Percentiles rank a stretch among this genome's conserved stretches.
Evolutionary conservation across 1,140 invertebrate genomes (phyloP).

Genomic region (Bombus superbus): DNA sequence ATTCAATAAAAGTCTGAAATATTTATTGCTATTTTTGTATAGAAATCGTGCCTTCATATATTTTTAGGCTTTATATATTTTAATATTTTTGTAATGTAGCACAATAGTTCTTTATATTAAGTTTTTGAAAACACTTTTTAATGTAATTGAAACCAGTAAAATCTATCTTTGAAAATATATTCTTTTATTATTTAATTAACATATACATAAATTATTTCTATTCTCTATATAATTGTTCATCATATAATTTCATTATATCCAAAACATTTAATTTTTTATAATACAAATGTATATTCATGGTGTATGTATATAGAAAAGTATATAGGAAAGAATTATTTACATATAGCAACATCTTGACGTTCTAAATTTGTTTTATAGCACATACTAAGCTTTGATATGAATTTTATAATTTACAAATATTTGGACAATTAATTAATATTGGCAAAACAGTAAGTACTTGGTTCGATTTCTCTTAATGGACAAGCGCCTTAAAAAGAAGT

Average conservation of each 20-base stretch:
- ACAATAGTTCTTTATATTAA: conserved; percentile 9
- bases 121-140: background rate
- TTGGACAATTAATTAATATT: background rate
- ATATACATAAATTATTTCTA: background rate
- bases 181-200: background rate
- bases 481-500: conserved; percentile 10
- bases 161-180: background rate
- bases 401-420: background rate
- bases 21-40: conserved; percentile 53
- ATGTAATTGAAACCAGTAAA: background rate
- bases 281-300: background rate
- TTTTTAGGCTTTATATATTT: conserved; percentile 22
- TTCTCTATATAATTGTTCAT: background rate
- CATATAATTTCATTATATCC: background rate
- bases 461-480: conserved; percentile 26
- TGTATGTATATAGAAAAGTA: background rate
- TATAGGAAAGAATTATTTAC: background rate
- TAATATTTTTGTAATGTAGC: background rate
- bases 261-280: background rate
- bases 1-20: conserved; percentile 62
- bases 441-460: background rate
- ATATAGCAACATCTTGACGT: no score
- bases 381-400: background rate
- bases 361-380: background rate
- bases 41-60: conserved; percentile 31